Percentiles rank a stretch among this genome's conserved stretches.
These are phyloP conservation scores for Allophyes oxyacanthae DNA, from an alignment of 2,888 invertebrate genomes.

Conservation along the genomic window DNA sequence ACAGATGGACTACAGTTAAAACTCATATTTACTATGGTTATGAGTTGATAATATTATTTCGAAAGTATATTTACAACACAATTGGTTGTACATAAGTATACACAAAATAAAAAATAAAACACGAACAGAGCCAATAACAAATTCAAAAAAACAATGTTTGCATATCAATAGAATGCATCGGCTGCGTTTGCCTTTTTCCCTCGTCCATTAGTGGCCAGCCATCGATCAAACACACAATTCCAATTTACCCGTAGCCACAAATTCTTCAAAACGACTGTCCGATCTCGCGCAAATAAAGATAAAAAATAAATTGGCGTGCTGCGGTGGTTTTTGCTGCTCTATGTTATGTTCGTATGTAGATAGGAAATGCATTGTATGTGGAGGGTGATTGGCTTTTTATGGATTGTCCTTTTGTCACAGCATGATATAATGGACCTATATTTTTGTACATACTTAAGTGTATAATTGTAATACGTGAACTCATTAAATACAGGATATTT, in stretches of 20 bases:
- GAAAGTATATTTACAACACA: background rate
- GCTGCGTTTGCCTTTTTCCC: conserved; percentile 65
- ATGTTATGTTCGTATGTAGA: conserved; percentile 52
- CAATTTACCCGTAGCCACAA: conserved; percentile 87
- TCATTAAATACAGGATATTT: too few relatives aligned
- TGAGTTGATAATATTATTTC: too few relatives aligned
- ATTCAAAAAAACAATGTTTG: conserved; percentile 66
- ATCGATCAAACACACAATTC: conserved; percentile 85
- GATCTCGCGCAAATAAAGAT: conserved; percentile 71
- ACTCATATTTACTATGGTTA: too few relatives aligned
- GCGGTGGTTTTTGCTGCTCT: conserved; percentile 56
- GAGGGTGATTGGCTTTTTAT: conserved; percentile 42
- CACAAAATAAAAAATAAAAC: conserved; percentile 38
- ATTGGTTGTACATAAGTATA: conserved; percentile 17
- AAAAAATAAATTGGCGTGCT: conserved; percentile 71
- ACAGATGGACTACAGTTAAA: too few relatives aligned
- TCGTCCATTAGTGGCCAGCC: conserved; percentile 74
- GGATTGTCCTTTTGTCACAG: conserved; percentile 45
- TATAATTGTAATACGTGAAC: too few relatives aligned
- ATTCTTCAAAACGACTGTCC: conserved; percentile 83
- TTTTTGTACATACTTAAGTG: too few relatives aligned
- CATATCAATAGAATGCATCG: conserved; percentile 76
- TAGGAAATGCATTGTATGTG: conserved; percentile 38
- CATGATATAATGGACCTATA: background rate
- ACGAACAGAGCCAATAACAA: conserved; percentile 51